A percentile compares a stretch with the other conserved stretches of the same genome.
Conservation (phyloP, 1,140 invertebrate species). For the Drosophila rhopaloa region DNA sequence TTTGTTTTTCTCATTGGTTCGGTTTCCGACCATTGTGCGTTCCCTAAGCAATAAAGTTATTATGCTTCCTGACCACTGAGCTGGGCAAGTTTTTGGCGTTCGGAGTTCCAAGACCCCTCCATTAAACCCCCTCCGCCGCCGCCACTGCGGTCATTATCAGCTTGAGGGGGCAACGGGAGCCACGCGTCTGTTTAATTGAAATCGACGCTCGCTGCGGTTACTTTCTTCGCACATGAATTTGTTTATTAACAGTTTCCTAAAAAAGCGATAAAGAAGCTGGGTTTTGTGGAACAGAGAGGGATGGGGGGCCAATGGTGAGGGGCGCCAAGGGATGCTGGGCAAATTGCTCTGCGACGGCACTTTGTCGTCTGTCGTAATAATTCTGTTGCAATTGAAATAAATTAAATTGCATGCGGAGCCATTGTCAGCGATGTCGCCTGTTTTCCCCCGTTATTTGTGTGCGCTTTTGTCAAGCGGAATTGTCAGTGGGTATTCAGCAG, state of each 20-base stretch:
- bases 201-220: slow-evolving; percentile 72
- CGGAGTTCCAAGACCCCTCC: background rate
- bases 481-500: slow-evolving; percentile 15
- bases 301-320: too few relatives aligned
- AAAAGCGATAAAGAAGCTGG: slow-evolving; percentile 32
- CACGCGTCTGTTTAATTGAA: slow-evolving; percentile 78
- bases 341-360: slow-evolving; percentile 69
- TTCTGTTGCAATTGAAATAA: slow-evolving; percentile 80
- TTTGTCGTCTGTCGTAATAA: slow-evolving; percentile 79
- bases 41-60: slow-evolving; percentile 21
- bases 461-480: slow-evolving; percentile 62
- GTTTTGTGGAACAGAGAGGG: background rate
- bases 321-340: slow-evolving; percentile 17
- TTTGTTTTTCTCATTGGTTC: too few relatives aligned
- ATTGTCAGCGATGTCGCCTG: slow-evolving; percentile 57
- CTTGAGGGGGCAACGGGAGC: slow-evolving; percentile 36
- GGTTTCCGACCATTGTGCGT: too few relatives aligned
- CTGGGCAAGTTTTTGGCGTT: slow-evolving; percentile 1
- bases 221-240: slow-evolving; percentile 65
- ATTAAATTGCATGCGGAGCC: slow-evolving; percentile 80
- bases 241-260: slow-evolving; percentile 73
- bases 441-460: slow-evolving; percentile 57
- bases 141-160: slow-evolving; percentile 35
- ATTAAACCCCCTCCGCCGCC: background rate
- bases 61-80: slow-evolving; percentile 21